phyloP scores from a whole-genome alignment of 2,888 invertebrate genomes.

The Orchesella flavescens region DNA sequence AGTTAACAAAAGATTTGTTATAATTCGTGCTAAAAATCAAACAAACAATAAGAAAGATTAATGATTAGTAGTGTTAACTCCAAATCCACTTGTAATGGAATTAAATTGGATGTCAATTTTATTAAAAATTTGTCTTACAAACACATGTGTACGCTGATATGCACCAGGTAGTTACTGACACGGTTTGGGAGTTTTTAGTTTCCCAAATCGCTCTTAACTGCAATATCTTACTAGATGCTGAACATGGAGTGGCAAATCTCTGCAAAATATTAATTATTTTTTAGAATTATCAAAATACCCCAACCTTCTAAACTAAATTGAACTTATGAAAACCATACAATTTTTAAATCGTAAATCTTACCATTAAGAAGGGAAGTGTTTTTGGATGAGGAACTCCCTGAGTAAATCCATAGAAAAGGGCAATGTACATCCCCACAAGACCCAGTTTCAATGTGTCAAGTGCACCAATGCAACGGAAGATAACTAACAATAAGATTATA shows the following conservation, averaged over 20 bases:
- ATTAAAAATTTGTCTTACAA: slow-evolving; percentile 81
- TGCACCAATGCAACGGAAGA: slow-evolving; percentile 80
- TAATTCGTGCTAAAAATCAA: slow-evolving; percentile 81
- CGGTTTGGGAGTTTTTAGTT: slow-evolving; percentile 83
- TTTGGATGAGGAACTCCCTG: slow-evolving; percentile 76
- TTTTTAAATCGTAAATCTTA: slow-evolving; percentile 74
- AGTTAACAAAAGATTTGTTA: slow-evolving; percentile 86
- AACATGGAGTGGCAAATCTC: slow-evolving; percentile 86
- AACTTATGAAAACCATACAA: too few relatives aligned
- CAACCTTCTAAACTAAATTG: too few relatives aligned
- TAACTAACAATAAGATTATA: slow-evolving; percentile 82
- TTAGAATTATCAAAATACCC: slow-evolving; percentile 30
- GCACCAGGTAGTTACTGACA: slow-evolving; percentile 86
- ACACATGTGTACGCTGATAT: slow-evolving; percentile 87
- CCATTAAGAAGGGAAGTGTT: slow-evolving; percentile 80
- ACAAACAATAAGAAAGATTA: not conserved
- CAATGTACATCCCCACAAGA: slow-evolving; percentile 74
- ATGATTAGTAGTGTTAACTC: too few relatives aligned
- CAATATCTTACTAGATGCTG: slow-evolving; percentile 87
- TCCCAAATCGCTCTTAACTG: slow-evolving; percentile 84
- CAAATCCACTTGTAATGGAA: too few relatives aligned
- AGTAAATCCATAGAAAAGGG: slow-evolving; percentile 75
- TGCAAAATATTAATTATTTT: slow-evolving; percentile 74
- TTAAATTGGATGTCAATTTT: too few relatives aligned
- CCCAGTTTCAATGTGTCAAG: slow-evolving; percentile 75